Conservation (phyloP, 2,113 vertebrate genomes). For the Mesoclemmys tuberculata region DNA sequence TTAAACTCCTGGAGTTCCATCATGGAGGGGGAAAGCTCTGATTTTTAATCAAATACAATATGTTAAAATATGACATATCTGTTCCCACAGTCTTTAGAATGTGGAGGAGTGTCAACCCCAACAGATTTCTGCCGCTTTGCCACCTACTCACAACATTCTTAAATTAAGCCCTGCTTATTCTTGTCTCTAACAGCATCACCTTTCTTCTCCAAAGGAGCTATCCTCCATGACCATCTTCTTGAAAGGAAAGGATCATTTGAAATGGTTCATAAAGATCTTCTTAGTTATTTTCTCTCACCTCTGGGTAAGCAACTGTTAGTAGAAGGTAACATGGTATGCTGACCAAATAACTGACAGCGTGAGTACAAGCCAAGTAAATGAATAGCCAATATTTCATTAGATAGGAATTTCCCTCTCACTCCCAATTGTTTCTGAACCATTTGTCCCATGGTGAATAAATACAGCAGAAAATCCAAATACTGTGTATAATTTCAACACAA, state of each 20-base stretch:
- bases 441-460: not conserved
- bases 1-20: not conserved
- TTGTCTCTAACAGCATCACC: constrained; percentile 7
- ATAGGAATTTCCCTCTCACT: not conserved
- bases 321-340: not conserved
- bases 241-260: not conserved
- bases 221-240: not conserved
- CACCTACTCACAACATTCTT: constrained; percentile 5
- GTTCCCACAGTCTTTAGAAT: not conserved
- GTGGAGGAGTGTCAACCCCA: not conserved
- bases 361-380: not conserved
- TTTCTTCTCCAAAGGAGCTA: not conserved
- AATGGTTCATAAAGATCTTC: not conserved
- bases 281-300: not conserved
- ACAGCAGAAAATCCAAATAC: not conserved
- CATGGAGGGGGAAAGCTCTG: not conserved
- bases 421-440: not conserved
- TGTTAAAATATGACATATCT: not conserved
- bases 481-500: not conserved
- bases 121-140: not conserved
- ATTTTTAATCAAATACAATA: not conserved
- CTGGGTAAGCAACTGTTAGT: not conserved
- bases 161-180: constrained; percentile 7
- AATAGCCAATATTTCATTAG: not conserved
- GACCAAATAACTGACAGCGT: not conserved